phyloP scores from a whole-genome alignment of 2,797 vertebrate genomes.

The Pagetopsis macropterus region DNA sequence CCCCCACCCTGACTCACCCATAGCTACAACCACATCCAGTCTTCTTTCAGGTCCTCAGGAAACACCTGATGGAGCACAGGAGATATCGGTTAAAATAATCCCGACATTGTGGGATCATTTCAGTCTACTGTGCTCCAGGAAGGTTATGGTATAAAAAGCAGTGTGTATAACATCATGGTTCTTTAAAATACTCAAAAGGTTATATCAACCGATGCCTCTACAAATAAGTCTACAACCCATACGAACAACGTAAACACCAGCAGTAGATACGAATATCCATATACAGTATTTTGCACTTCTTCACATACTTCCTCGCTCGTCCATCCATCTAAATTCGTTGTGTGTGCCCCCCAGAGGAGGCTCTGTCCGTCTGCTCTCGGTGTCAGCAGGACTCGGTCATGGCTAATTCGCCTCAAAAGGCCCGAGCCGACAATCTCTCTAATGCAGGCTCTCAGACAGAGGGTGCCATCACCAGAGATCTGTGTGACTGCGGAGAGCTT shows the following conservation, averaged over 20 bases:
- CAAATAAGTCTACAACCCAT: too few species aligned
- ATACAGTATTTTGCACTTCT: not conserved
- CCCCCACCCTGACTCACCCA: slow-evolving; percentile 66
- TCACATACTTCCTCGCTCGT: not conserved
- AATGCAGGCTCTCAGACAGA: slow-evolving; percentile 52
- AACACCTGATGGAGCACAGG: slow-evolving; percentile 57
- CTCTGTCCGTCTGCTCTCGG: slow-evolving; percentile 44
- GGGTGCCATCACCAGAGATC: slow-evolving; percentile 53
- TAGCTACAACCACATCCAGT: slow-evolving; percentile 72
- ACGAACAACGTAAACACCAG: not conserved
- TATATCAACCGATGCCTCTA: too few species aligned
- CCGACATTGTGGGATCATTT: too few species aligned
- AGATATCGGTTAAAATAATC: not conserved
- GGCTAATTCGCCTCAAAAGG: slow-evolving; percentile 77
- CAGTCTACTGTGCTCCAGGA: too few species aligned
- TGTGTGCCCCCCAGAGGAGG: slow-evolving; percentile 9
- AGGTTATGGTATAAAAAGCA: too few species aligned
- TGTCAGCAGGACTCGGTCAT: slow-evolving; percentile 72
- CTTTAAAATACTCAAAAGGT: too few species aligned
- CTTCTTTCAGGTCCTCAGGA: slow-evolving; percentile 47
- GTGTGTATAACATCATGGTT: too few species aligned
- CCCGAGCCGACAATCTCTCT: slow-evolving; percentile 59
- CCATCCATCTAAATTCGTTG: slow-evolving; percentile 43
- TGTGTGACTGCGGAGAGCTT: slow-evolving; percentile 55
- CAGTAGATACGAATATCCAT: not conserved